Conservation (phyloP, 2,113 vertebrate species). For the Pseudopodoces humilis region DNA sequence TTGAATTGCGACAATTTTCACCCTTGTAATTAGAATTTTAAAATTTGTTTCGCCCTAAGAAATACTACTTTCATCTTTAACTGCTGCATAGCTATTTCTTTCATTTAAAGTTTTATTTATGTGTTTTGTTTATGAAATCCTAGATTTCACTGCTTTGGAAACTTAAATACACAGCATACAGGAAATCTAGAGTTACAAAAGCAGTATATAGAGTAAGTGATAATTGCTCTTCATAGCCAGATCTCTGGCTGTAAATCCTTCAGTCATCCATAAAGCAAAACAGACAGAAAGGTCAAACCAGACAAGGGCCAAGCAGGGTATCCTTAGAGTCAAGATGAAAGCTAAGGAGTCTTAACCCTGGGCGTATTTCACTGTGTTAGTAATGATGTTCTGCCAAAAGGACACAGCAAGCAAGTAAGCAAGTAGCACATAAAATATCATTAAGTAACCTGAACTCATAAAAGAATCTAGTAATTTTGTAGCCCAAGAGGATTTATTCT, state of each 20-base stretch:
- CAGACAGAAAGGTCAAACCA: slow-evolving; percentile 2
- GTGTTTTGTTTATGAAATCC: neutral
- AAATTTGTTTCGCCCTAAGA: neutral
- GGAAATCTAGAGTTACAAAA: neutral
- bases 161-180: neutral
- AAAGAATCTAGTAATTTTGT: neutral
- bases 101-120: neutral
- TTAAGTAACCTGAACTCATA: neutral
- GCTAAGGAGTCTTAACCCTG: neutral
- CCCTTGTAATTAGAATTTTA: neutral
- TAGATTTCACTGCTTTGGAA: neutral
- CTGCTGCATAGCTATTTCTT: neutral
- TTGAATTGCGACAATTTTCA: neutral
- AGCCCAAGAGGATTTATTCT: neutral
- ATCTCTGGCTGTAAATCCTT: neutral
- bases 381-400: neutral
- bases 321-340: neutral
- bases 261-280: neutral
- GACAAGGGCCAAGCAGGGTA: neutral
- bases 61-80: neutral
- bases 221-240: neutral
- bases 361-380: neutral
- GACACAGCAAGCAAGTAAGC: neutral
- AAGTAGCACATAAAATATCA: neutral
- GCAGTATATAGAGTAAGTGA: neutral